Evolutionary conservation across 2,797 vertebrate genomes (phyloP), one percentile per base, ranked within the genome.

Genomic region (Melanotaenia pygmaea): DNA sequence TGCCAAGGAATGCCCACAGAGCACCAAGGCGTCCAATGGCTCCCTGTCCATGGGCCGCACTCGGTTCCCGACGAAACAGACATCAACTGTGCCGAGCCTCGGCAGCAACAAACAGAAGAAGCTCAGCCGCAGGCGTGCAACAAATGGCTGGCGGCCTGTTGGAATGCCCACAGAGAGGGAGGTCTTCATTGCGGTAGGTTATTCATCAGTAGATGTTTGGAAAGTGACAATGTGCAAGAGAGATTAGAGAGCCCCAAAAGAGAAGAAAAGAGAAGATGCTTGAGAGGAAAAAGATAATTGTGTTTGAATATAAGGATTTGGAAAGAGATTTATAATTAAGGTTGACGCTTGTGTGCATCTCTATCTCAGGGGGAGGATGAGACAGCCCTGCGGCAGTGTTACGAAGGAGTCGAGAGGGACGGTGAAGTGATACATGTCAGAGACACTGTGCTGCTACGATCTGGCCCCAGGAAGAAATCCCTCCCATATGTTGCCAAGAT

Each of bases 401-500:
- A 98, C 80, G 97, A 98, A 89, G 98, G 97, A 0, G 98, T 99
- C 57, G 95, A 97, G 91, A 92, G 98, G 59, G 97, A 97, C 0
- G 97, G 98, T 24, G 98, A 99, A 86, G 96, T 97, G 74, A 98
- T 99, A 87, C 94, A 88, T 9, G 94, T 99, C 45, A 94, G 97
- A 64, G 98, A 99, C 88, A 99, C 98, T 0, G 98, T 99, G 87
- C 96, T 99, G 70, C 91, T 99, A 64, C 96, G 98, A 80, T 99
- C 98, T 0, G 98, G 98, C 64, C 98, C 97, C 32, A 94, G 97
- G 70, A 99, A 98, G 93, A 99, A 99, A 20, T 96, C 98, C 8
- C 96, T 98, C 88, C 98, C 98, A 1, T 99, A 98, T 1, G 97
- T 99, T 45, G 98, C 98, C 66, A 99, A 99, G 93, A 99, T 99